These are phyloP conservation scores for Xanthorhoe spadicearia DNA, from an alignment of 2,888 invertebrate genomes.

Conservation along the genomic window DNA sequence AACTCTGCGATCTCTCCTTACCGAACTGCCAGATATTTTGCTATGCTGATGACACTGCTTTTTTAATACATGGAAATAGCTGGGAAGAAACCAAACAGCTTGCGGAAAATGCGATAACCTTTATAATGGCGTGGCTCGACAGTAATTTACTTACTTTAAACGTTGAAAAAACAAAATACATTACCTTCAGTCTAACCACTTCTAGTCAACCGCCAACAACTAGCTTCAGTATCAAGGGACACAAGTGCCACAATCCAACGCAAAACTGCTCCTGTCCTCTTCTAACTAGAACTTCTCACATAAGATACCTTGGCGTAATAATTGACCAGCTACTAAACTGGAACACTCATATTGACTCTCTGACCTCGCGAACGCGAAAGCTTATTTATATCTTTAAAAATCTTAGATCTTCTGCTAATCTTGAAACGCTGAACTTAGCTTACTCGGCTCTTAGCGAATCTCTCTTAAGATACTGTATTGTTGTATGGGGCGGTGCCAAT, in stretches of 20 bases:
- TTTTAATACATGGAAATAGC: neutral
- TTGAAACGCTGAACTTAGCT: neutral
- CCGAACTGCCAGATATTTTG: conserved; percentile 2
- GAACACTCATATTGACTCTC: neutral
- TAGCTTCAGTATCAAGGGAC: neutral
- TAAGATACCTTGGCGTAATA: neutral
- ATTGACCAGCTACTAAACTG: neutral
- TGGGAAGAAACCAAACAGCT: neutral
- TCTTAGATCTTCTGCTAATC: neutral
- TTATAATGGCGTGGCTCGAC: neutral
- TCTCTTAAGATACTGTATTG: neutral
- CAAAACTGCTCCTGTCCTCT: neutral
- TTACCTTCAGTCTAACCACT: neutral
- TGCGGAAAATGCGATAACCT: neutral
- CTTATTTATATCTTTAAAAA: neutral
- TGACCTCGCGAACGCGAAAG: neutral
- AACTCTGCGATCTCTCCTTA: neutral
- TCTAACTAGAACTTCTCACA: neutral
- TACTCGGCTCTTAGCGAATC: neutral
- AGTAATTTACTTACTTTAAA: conserved; percentile 1
- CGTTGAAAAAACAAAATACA: conserved; percentile 2
- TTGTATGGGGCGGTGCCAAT: neutral
- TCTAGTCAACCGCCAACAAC: neutral
- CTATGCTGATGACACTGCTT: conserved; percentile 8
- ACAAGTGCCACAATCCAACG: neutral